These are phyloP conservation scores for Sardinella longiceps DNA, from an alignment of 2,797 vertebrate species.

Conservation along the genomic window DNA sequence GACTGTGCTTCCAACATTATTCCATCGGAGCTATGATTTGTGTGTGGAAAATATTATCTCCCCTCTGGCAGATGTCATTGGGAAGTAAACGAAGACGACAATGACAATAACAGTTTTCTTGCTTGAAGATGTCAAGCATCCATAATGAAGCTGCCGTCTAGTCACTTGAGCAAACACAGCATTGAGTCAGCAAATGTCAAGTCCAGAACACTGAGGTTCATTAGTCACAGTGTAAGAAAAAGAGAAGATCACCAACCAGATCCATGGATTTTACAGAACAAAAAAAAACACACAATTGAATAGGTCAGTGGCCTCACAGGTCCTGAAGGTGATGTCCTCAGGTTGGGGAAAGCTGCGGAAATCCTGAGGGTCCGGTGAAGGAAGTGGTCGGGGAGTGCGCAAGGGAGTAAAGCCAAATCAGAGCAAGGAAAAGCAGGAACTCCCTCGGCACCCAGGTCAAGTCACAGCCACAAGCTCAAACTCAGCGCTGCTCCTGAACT, in stretches of 20 bases:
- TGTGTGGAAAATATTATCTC: not conserved
- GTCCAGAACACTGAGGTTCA: not conserved
- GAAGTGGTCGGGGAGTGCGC: not conserved
- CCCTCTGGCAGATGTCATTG: not conserved
- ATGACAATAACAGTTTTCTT: not conserved
- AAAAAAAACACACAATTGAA: not conserved
- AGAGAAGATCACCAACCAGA: not conserved
- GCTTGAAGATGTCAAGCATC: not conserved
- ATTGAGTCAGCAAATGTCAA: not conserved
- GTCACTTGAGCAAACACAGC: not conserved
- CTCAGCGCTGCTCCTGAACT: not conserved
- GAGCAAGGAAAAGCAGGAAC: constrained; percentile 16
- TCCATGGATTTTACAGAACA: not conserved
- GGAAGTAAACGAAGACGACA: not conserved
- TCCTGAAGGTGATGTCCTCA: not conserved
- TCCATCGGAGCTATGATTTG: not conserved
- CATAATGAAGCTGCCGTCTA: not conserved
- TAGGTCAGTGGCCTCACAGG: not conserved
- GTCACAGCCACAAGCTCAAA: constrained; percentile 14
- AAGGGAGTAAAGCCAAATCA: not conserved
- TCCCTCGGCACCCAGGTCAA: constrained; percentile 18
- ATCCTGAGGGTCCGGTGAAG: constrained; percentile 22
- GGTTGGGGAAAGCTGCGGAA: not conserved
- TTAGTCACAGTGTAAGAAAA: not conserved
- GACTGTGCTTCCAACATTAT: not conserved